phyloP scores from a whole-genome alignment of 2,888 invertebrate species.

The Willowsia nigromaculata region DNA sequence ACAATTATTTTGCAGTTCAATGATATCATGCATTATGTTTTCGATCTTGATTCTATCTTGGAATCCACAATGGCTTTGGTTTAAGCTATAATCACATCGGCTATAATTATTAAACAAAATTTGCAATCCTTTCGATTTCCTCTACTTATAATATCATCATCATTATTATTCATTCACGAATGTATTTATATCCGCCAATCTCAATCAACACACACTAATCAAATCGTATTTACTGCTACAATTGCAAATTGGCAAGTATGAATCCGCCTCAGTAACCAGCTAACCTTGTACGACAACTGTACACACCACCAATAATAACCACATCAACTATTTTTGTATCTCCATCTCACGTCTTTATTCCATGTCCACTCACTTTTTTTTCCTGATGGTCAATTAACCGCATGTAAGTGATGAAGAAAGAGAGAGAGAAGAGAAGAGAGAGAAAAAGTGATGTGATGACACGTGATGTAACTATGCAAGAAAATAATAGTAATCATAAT shows the following conservation, averaged over 20 bases:
- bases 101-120: not conserved
- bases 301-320: not conserved
- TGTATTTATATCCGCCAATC: not conserved
- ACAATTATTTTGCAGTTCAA: not conserved
- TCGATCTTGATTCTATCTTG: slow-evolving; percentile 9
- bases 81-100: not conserved
- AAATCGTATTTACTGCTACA: not conserved
- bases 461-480: slow-evolving; percentile 31
- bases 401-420: not conserved
- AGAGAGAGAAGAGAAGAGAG: not conserved
- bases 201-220: not conserved
- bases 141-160: not conserved
- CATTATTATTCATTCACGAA: not conserved
- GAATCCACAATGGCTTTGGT: not conserved
- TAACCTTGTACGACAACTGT: slow-evolving; percentile 54
- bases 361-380: slow-evolving; percentile 5
- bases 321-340: slow-evolving; percentile 27
- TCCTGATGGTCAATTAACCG: not conserved
- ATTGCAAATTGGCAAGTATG: slow-evolving; percentile 1
- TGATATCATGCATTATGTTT: not conserved
- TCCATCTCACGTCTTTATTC: slow-evolving; percentile 10
- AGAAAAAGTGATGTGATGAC: slow-evolving; percentile 36
- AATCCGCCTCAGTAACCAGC: slow-evolving; percentile 40
- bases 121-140: slow-evolving; percentile 20
- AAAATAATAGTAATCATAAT: slow-evolving; percentile 44